Conservation (phyloP, 1,140 invertebrate species). For the Aculops lycopersici region DNA sequence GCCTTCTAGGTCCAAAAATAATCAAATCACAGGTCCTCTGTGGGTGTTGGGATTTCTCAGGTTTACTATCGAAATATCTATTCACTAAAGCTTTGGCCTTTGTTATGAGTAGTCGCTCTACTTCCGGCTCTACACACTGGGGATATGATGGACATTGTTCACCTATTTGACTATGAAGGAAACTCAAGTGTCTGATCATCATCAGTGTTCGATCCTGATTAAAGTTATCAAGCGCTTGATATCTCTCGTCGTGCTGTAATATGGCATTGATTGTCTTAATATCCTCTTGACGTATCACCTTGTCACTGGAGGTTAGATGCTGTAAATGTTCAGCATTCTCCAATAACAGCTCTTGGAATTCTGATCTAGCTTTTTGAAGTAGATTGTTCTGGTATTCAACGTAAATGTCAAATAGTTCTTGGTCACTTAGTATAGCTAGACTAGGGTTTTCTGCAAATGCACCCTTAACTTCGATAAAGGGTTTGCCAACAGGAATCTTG, state of each 20-base stretch:
- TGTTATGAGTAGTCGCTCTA: conserved; percentile 17
- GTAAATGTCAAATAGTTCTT: conserved; percentile 68
- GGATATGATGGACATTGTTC: conserved; percentile 68
- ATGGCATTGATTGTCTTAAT: conserved; percentile 70
- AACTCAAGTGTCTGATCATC: conserved; percentile 72
- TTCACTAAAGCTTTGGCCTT: conserved; percentile 6
- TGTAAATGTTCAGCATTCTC: conserved; percentile 81
- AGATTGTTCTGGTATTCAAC: conserved; percentile 73
- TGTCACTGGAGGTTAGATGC: conserved; percentile 42
- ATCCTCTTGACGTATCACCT: conserved; percentile 65
- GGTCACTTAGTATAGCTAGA: conserved; percentile 56
- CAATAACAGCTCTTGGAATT: conserved; percentile 63
- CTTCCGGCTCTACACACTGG: conserved; percentile 53
- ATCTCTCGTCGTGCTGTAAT: conserved; percentile 54
- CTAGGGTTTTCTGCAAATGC: conserved; percentile 78
- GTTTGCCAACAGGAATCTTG: conserved; percentile 27
- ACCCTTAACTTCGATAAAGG: conserved; percentile 58
- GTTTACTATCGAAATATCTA: background rate
- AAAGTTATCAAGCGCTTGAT: conserved; percentile 59
- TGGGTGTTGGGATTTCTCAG: background rate
- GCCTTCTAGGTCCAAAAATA: background rate
- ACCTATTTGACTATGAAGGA: conserved; percentile 68
- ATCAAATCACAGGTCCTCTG: conserved; percentile 1
- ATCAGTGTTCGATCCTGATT: conserved; percentile 76
- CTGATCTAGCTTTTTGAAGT: conserved; percentile 56